Base-by-base conservation (phyloP, 2,797 vertebrate species). In the Poecilia picta region DNA sequence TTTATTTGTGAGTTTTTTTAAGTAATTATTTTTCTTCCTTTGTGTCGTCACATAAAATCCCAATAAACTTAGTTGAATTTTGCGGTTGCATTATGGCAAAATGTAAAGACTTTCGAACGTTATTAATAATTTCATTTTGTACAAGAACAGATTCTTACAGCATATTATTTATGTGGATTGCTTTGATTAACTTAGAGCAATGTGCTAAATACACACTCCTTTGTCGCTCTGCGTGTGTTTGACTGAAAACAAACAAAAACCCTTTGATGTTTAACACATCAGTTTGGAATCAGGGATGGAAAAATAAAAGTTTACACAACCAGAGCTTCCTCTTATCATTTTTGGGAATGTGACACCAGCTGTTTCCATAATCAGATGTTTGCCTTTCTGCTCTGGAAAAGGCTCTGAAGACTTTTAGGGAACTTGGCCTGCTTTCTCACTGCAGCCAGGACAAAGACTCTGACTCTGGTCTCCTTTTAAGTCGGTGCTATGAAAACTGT, bases 381-480 rank as follows among this genome's bases (percentile, higher is more conserved):
- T 92, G 91, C 88, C 87, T 90, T 80, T 83, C 77, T 45, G 72
- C 25, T 77, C 77, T 59, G 43, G 45, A 59, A 74, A 81, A 75
- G 15, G 33, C 81, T 53, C 78, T 66, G 79, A 72, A 73, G 81
- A 41, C 91, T 85, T 93, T 89, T 84, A 83, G 51, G 83, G 77
- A 87, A 66, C 70, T 43, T 1, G 1, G 51, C 78, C 57, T 36
- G 6, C 70, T 49, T 6, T 71, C 68, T n/a, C 23, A 45, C 68
- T 45, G 5, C 25, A 15, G 68, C 68, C 59, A 80, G 81, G 76
- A 83, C 71, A 71, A 78, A 81, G 74, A 2, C 70, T 78, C 16
- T 47, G 66, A 68, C 59, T 75, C 73, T 81, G 77, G 77, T 87
- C 55, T 91, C 93, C 93, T 92, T 94, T 91, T 94, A 95, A 89